Evolutionary conservation across 30 jellyfish, hydroid and myxozoan genomes (phyloP), one percentile per base, ranked within the genome.

Genomic region (Cassiopea andromeda): DNA sequence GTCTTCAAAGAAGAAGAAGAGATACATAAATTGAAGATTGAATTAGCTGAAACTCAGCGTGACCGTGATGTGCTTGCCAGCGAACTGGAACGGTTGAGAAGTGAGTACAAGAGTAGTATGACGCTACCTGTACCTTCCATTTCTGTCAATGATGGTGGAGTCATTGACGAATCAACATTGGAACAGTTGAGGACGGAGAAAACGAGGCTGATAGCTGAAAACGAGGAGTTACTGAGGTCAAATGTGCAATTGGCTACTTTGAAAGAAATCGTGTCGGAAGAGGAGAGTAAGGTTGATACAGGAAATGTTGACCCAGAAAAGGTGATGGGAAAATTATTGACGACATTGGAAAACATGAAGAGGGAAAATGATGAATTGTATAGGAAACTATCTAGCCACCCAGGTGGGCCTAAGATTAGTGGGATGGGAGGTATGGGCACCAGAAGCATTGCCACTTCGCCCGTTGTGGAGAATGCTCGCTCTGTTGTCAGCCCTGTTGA

Each of bases 1-100:
- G 93, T 90, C 44, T 78, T 59, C 72, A 73, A 57, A 49, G 91
- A 75, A 50, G 98, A 91, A 49, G 97, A 92, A 57, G 91, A 92
- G 69, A 87, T 92, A 44, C 91, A 78, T 19, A 92, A 75, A 38
- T 58, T 92, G 81, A 72, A 82, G 44, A 75, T 75, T 7, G 96
- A 92, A 69, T 84, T 92, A 4, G 95, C 91, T 12, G 95, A 88
- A n/a, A 80, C 83, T 5, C 87, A 78, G 68, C 89, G 97, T 50
- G 98, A 93, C 70, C 50, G 98, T 44, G 98, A 93, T 84, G 88
- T 87, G 94, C 89, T 93, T 3, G 80, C 93, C 1, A 94, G 66
- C 66, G 97, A 93, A 78, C 80, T 93, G 44, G 98, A 93, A 46
- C 86, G 88, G 57, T 69, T 79, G 8, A 83, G 80, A 76, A n/a